Evolutionary conservation across 2,888 invertebrate genomes (phyloP).

Genomic region (Cantharis rustica): DNA sequence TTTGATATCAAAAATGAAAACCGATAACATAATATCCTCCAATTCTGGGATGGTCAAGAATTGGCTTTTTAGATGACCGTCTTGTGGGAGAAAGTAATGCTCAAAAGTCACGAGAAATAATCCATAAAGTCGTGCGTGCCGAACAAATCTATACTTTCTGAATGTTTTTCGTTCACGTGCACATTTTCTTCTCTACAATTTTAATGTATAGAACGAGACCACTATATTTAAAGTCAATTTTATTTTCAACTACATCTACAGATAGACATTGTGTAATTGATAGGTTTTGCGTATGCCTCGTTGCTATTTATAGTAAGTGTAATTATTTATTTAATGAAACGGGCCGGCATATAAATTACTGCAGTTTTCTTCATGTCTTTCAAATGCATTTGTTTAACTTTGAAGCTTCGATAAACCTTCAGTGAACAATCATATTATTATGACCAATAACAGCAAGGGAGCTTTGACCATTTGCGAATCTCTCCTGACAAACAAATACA

Average conservation of each 20-base stretch:
- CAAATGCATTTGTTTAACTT: slow-evolving; percentile 22
- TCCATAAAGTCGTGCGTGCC: slow-evolving; percentile 30
- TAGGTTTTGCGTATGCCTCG: slow-evolving; percentile 31
- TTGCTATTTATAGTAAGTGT: slow-evolving; percentile 33
- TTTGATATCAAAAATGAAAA: slow-evolving; percentile 18
- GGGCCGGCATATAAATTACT: slow-evolving; percentile 32
- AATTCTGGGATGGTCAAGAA: slow-evolving; percentile 26
- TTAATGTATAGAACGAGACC: slow-evolving; percentile 1
- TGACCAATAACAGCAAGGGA: neutral
- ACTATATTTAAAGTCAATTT: neutral
- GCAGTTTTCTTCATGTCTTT: slow-evolving; percentile 24
- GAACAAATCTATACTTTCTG: slow-evolving; percentile 24
- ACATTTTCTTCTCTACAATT: slow-evolving; percentile 7
- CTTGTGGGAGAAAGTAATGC: slow-evolving; percentile 26
- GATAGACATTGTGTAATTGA: slow-evolving; percentile 29
- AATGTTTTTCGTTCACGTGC: slow-evolving; percentile 20
- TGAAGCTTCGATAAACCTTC: neutral
- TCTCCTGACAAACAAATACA: neutral
- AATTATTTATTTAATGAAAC: slow-evolving; percentile 38
- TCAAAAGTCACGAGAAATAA: slow-evolving; percentile 31
- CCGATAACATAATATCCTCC: slow-evolving; percentile 24
- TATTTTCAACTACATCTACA: slow-evolving; percentile 2
- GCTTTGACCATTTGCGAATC: neutral
- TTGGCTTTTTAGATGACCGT: slow-evolving; percentile 22
- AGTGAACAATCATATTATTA: neutral